A percentile compares a stretch with the other conserved stretches of the same genome.
phyloP scores from a whole-genome alignment of 2,797 vertebrate species.

The Cuculus canorus region DNA sequence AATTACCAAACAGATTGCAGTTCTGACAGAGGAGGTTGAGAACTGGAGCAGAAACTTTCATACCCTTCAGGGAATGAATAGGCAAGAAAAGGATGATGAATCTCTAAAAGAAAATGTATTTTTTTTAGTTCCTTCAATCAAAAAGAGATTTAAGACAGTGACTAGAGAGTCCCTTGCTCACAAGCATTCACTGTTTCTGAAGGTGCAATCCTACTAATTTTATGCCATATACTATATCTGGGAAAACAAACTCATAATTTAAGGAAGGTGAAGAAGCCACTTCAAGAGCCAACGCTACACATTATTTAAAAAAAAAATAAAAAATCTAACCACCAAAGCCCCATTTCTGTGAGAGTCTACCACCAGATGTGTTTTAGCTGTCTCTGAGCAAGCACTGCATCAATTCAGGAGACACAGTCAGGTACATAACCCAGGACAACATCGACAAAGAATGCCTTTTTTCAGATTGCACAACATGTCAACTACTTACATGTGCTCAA shows the following conservation, averaged over 20 bases:
- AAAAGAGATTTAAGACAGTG: not conserved
- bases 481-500: not conserved
- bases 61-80: not conserved
- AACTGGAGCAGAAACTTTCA: slow-evolving; percentile 31
- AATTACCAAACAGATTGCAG: not conserved
- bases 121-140: not conserved
- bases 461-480: not conserved
- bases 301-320: not conserved
- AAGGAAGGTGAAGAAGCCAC: not conserved
- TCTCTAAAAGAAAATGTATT: not conserved
- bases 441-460: not conserved
- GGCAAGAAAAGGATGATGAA: not conserved
- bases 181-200: not conserved
- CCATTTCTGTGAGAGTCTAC: not conserved
- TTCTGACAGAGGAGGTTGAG: slow-evolving; percentile 14
- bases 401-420: not conserved
- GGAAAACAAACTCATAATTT: not conserved
- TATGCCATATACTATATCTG: not conserved
- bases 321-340: not conserved
- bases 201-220: not conserved
- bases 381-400: not conserved
- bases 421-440: not conserved
- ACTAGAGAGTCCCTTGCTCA: not conserved
- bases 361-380: not conserved
- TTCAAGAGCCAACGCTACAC: not conserved